Evolutionary conservation across 2,797 vertebrate species (phyloP), one percentile per base, ranked within the genome.

Genomic region (Poeciliopsis infans): DNA sequence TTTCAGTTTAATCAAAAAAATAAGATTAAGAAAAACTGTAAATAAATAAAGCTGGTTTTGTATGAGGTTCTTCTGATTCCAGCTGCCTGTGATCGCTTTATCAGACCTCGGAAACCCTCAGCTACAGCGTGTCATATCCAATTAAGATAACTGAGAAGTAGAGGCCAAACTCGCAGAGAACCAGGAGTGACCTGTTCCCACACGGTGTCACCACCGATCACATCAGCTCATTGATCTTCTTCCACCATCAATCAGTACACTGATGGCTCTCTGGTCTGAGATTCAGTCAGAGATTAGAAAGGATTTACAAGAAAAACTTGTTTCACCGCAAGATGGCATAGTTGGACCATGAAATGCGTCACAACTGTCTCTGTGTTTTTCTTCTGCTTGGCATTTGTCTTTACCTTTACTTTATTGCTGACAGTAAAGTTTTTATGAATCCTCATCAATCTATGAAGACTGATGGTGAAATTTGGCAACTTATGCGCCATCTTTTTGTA

Each of bases 321-420:
- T 39, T 33, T 4, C 49, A 86, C 94, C 96, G 95, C 94, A 87
- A 95, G 96, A 93, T 95, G 95, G 94, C 93, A 87, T 18, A 79
- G 85, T 90, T 89, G 87, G 66, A 94, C 82, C 76, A 83, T 47
- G 47, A 78, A 88, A 89, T 83, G 0, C 2, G 4, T n/a, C 31
- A 55, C 10, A 2, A 20, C 12, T 46, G 53, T 71, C 4, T 4
- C 51, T 53, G 1, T 55, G 10, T 55, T n/a, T 55, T 57, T 28
- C 10, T 39, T 39, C 36, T 68, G 20, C 18, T 23, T 41, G 36
- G 4, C 36, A n/a, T 57, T 69, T 69, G 4, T 28, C 51, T 55
- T 59, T 31, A 31, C n/a, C 70, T 88, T 87, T 76, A 66, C 79
- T 82, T 82, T 57, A 77, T 77, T 43, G 73, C 31, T 53, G 39